phyloP scores from a whole-genome alignment of 2,888 invertebrate species.

The Incurvaria masculella region DNA sequence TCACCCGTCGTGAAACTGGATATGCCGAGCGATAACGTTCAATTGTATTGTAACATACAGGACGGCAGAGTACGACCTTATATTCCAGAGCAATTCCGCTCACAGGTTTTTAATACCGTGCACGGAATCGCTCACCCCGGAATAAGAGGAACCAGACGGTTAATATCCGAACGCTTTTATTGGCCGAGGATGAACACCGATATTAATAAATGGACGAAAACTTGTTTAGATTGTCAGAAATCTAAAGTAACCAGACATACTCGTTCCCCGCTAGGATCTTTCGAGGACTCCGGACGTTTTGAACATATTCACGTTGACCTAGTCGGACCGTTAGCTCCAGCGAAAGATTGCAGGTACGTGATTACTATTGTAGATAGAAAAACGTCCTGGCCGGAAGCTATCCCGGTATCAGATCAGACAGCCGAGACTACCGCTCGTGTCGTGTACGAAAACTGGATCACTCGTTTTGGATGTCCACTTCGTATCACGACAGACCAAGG shows the following conservation, averaged over 20 bases:
- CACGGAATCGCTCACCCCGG: neutral
- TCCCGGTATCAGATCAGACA: no score
- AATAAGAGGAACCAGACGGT: neutral
- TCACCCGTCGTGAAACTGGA: neutral
- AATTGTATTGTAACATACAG: neutral
- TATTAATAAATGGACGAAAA: neutral
- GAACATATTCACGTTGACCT: slow-evolving; percentile 14
- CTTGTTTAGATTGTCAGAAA: neutral
- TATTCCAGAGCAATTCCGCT: no score
- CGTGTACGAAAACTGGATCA: slow-evolving; percentile 17
- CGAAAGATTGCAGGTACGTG: neutral
- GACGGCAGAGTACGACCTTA: no score
- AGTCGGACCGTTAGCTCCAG: slow-evolving; percentile 14
- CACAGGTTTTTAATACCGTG: neutral
- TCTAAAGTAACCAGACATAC: neutral
- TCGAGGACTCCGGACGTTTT: slow-evolving; percentile 9
- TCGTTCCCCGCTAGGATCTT: no score
- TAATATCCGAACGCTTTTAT: neutral
- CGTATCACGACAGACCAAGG: slow-evolving; percentile 15
- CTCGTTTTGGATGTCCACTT: slow-evolving; percentile 17
- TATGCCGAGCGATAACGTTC: neutral
- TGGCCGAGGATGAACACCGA: neutral
- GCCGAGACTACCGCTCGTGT: no score
- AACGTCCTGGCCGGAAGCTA: slow-evolving; percentile 21
- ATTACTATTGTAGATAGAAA: slow-evolving; percentile 17